Evolutionary conservation across 2,797 vertebrate genomes (phyloP), one percentile per base, ranked within the genome.

Genomic region (Alcedo atthis): DNA sequence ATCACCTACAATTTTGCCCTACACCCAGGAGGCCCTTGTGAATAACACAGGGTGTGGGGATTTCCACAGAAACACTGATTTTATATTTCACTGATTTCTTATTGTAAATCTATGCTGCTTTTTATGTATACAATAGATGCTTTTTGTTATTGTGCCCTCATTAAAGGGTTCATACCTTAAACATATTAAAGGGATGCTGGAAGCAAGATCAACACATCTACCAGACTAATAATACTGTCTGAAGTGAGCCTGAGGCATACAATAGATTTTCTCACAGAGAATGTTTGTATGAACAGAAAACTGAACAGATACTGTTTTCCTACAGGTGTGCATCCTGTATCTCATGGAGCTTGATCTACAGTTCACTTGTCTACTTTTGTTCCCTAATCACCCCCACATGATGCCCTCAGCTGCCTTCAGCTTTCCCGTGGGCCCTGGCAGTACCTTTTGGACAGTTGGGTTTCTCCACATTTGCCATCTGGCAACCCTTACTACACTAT

Each of bases 81-180:
- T 81, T 59, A 6, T 22, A 46, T 35, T 69, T 48, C 12, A 51
- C 2, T 3, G 4, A 74, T 67, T 88, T 46, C 42, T 15, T 54
- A 45, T 0, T 30, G 46, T 71, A 81, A 85, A 85, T 37, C 9
- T 43, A 45, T 10, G 9, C 32, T 28, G 16, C 17, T 58, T 82
- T 25, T 17, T 51, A 6, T 2, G 15, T 16, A 28, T 6, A 46
- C 0, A 0, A 51, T 5, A 12, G 3, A 19, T 8, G 4, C 3
- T 53, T 54, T 76, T 42, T 26, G 9, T 5, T 37, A 20, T 24
- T 33, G 45, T 48, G 10, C 3, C 5, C 22, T n/a, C 26, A 18
- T 63, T 74, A 45, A 64, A 58, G 21, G 13, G 18, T 43, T 59
- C 35, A 40, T 9, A 57, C 8, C 11, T 83, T 22, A 26, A 15